phyloP scores from a whole-genome alignment of 2,888 invertebrate genomes.

The Protophormia terraenovae region DNA sequence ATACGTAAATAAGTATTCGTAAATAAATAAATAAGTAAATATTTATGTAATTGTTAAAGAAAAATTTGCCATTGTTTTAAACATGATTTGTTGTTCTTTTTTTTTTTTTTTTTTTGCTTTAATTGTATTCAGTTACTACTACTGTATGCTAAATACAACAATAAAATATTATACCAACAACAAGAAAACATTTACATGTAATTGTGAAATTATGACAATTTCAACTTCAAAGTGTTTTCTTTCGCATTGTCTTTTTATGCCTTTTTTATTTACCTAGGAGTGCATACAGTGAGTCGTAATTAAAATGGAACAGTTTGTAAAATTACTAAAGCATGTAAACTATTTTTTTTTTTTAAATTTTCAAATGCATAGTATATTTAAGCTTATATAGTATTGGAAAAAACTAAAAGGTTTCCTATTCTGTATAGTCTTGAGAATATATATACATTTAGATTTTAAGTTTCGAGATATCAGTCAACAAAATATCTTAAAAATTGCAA shows the following conservation, averaged over 20 bases:
- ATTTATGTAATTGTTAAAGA: constrained; percentile 71
- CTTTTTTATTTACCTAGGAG: neutral
- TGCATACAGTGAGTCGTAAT: neutral
- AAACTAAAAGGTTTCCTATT: no score
- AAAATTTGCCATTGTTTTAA: constrained; percentile 78
- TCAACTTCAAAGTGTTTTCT: constrained; percentile 56
- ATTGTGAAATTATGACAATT: constrained; percentile 64
- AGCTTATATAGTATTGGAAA: no score
- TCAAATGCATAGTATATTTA: no score
- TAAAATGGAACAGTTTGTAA: neutral
- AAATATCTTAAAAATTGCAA: no score
- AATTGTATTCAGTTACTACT: constrained; percentile 33
- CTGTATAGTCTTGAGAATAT: no score
- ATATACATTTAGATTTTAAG: no score
- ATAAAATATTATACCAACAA: neutral
- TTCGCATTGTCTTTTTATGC: constrained; percentile 19
- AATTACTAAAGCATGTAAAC: no score
- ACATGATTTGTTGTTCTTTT: constrained; percentile 77
- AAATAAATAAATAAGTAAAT: constrained; percentile 50
- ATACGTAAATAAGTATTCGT: neutral
- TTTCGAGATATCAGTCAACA: no score
- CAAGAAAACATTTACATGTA: constrained; percentile 51
- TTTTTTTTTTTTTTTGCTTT: constrained; percentile 14
- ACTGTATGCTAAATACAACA: constrained; percentile 29
- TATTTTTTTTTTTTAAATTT: no score